Conservation (phyloP, 1,140 invertebrate genomes). For the Orchestia grillus region DNA sequence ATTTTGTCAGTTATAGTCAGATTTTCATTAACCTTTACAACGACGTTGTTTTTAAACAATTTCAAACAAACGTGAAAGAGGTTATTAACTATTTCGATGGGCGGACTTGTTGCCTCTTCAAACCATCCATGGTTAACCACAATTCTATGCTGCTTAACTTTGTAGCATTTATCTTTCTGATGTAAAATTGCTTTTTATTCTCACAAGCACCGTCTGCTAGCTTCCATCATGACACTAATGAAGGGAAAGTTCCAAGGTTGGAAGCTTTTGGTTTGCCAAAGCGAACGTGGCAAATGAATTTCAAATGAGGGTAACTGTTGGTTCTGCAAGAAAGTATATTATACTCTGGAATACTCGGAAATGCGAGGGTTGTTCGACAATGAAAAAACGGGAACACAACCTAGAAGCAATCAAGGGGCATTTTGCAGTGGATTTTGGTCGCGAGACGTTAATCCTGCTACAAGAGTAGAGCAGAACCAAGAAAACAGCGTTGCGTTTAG, state of each 20-base stretch:
- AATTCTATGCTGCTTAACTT: background rate
- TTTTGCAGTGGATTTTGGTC: background rate
- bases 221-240: slow-evolving; percentile 40
- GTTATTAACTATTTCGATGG: background rate
- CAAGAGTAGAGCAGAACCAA: background rate
- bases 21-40: background rate
- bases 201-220: background rate
- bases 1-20: background rate
- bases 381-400: background rate
- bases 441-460: background rate
- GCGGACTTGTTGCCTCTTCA: background rate
- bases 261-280: background rate
- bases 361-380: background rate
- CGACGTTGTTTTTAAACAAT: background rate
- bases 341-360: background rate
- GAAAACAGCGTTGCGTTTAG: background rate
- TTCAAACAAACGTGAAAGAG: background rate
- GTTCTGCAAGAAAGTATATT: background rate
- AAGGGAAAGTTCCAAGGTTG: background rate
- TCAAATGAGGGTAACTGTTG: background rate
- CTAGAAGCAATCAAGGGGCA: background rate
- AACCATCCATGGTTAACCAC: background rate
- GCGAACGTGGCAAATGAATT: slow-evolving; percentile 33
- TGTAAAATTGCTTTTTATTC: background rate
- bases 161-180: background rate